Percentiles rank a stretch among this genome's conserved stretches.
phyloP scores from a whole-genome alignment of 1,140 invertebrate species.

The Drosophila melanica region DNA sequence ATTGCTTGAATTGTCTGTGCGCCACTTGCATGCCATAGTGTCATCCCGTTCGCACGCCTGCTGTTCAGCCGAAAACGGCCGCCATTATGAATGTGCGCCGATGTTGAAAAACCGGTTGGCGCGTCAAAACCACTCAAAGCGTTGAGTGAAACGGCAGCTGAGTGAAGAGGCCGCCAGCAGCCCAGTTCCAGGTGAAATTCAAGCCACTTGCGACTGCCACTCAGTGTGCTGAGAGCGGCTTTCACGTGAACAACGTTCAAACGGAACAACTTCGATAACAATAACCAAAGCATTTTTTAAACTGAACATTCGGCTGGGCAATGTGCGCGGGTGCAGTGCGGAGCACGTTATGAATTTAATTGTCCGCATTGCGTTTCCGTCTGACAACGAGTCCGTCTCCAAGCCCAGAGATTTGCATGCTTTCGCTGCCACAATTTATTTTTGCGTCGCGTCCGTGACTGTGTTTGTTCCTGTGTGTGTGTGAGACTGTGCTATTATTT shows the following conservation, averaged over 20 bases:
- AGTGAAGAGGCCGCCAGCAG: constrained; percentile 38
- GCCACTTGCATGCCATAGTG: constrained; percentile 36
- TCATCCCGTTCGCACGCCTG: constrained; percentile 46
- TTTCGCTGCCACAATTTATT: constrained; percentile 6
- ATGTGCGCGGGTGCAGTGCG: constrained; percentile 36
- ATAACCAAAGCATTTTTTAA: constrained; percentile 7
- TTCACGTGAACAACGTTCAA: constrained; percentile 81
- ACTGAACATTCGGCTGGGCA: constrained; percentile 12
- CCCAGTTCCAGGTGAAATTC: constrained; percentile 61
- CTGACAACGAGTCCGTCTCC: constrained; percentile 16
- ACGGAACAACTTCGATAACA: constrained; percentile 39
- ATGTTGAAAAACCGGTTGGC: constrained; percentile 72
- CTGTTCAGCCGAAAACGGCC: constrained; percentile 49
- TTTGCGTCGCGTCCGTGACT: constrained; percentile 2
- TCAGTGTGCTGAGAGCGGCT: constrained; percentile 79
- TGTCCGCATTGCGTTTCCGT: constrained; percentile 60
- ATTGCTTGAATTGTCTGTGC: constrained; percentile 74
- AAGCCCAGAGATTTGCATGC: constrained; percentile 9
- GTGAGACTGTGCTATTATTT: constrained; percentile 21
- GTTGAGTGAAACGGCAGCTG: constrained; percentile 42
- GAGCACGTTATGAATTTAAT: constrained; percentile 67
- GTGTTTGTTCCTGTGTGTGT: too few species aligned
- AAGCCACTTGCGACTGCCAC: constrained; percentile 54
- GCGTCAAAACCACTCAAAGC: constrained; percentile 60
- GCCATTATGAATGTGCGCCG: constrained; percentile 78